Evolutionary conservation across 2,113 vertebrate species (phyloP).

Genomic region (Illadopsis cleaveri): DNA sequence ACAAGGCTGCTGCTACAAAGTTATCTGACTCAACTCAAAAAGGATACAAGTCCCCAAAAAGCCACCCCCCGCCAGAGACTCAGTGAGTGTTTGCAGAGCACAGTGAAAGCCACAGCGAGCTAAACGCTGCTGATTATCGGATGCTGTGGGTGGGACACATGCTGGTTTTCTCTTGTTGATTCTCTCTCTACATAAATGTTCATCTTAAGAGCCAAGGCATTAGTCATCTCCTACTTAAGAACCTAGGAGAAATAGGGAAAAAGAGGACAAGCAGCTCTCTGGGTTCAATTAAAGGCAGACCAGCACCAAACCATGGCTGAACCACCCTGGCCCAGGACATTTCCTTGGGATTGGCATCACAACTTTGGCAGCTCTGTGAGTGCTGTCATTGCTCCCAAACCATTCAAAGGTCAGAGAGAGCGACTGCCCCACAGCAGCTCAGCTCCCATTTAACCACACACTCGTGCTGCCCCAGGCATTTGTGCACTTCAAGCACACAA

Average conservation of each 20-base stretch:
- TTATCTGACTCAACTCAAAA: not conserved
- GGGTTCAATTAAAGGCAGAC: not conserved
- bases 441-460: not conserved
- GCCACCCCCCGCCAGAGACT: not conserved
- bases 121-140: not conserved
- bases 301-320: not conserved
- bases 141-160: constrained; percentile 35
- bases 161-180: constrained; percentile 51
- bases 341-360: not conserved
- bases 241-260: not conserved
- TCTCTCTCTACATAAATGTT: constrained; percentile 44
- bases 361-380: not conserved
- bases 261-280: not conserved
- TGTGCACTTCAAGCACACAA: accelerated
- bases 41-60: not conserved
- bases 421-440: accelerated
- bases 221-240: constrained; percentile 23
- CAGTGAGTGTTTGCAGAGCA: not conserved
- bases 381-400: not conserved
- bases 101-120: not conserved
- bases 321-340: not conserved
- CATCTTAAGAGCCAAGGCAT: constrained; percentile 39
- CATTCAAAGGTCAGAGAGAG: accelerated
- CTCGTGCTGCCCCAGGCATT: not conserved
- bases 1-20: not conserved